phyloP scores from a whole-genome alignment of 2,113 vertebrate species.

The Syrmaticus mikado region DNA sequence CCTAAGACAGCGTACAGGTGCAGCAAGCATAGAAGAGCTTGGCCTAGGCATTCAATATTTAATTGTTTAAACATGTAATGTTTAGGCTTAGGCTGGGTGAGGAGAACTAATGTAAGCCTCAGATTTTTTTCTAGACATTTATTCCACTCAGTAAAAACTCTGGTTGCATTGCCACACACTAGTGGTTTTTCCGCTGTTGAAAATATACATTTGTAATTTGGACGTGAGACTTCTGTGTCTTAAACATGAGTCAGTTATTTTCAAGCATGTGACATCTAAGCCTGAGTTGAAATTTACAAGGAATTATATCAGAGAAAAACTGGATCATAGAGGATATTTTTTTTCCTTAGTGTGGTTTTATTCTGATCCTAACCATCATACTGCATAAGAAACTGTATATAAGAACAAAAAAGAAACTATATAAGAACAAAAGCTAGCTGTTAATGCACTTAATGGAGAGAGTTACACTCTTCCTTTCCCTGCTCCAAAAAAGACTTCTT shows the following conservation, averaged over 20 bases:
- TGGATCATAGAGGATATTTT: background rate
- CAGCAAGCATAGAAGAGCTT: too few species aligned
- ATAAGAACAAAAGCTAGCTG: background rate
- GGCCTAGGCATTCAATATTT: rapidly evolving
- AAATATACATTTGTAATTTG: background rate
- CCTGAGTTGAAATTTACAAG: background rate
- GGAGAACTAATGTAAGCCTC: background rate
- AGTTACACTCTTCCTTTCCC: background rate
- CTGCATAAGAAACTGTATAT: background rate
- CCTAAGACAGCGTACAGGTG: background rate
- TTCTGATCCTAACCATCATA: background rate
- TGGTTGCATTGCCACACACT: background rate
- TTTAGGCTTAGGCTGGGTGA: background rate
- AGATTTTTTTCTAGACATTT: background rate
- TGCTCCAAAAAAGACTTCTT: background rate
- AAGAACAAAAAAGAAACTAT: background rate
- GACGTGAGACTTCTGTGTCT: background rate
- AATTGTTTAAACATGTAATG: background rate
- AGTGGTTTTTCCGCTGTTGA: background rate
- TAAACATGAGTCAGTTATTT: background rate
- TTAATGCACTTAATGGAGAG: background rate
- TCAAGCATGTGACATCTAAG: rapidly evolving
- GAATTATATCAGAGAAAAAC: background rate
- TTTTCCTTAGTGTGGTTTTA: background rate
- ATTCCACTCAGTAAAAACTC: background rate